Base-by-base conservation (phyloP, 2,113 vertebrate species). In the Pyxicephalus adspersus region DNA sequence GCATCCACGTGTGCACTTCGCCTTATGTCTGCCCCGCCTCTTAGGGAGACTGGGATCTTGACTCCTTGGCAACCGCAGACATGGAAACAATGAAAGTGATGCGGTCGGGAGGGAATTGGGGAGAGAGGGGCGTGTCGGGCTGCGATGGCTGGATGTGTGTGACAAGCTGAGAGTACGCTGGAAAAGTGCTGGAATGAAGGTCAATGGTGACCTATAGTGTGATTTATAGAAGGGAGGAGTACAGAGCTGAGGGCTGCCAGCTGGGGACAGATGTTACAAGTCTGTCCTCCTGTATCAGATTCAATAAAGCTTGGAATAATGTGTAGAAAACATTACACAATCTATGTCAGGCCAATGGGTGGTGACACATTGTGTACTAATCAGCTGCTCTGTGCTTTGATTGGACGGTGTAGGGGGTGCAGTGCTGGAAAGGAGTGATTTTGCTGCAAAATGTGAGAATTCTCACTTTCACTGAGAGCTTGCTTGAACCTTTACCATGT, bases 51-150 rank as follows among this genome's bases (percentile, higher is more conserved):
- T 60, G 65, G 34, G 77, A 68, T 16, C 22, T 66, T 6, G 65
- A 80, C 61, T 70, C 65, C 77, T 80, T 80, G 77, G 65, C 65
- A 66, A 70, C 76, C 78, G 78, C 78, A 80, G 77, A 80, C 78
- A 28, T 64, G 66, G 78, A 72, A 80, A 80, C 78, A 72, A 72
- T 72, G 78, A 80, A 80, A 71, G 66, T 80, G 78, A 80, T 72
- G 66, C 78, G 78, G 78, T 54, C 67, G 78, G 76, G 78, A 50
- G 67, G 66, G 58, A 70, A 71, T 38, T 20, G 17, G 54, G 66
- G 66, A 25, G 31, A 61, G 26, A 71, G 77, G 78, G 78, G 78
- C 38, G 57, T 72, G 66, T 18, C 66, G 4, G 2, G 20, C 65
- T 3, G 31, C 15, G 0, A 34, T 28, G 19, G 18, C 31, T 45